Base-by-base conservation (phyloP, 1,140 invertebrate species). In the Cheumatopsyche charites region DNA sequence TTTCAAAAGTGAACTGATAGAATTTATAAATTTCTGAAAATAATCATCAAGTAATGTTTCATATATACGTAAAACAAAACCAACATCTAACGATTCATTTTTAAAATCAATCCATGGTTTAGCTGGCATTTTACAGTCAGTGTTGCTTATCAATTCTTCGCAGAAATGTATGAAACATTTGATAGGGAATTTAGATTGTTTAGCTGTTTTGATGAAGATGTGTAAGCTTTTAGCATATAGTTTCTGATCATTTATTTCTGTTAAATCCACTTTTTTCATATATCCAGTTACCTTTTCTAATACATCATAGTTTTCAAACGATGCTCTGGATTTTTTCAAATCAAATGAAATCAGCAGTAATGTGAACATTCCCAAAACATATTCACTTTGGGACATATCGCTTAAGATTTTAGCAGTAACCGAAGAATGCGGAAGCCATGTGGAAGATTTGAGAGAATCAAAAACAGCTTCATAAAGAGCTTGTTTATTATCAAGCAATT, bases 21-120 rank as follows among this genome's bases (percentile, higher is more conserved):
- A 66, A 13, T 67, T 42, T 23, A 62, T 52, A 69, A 43, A 73
- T 61, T 73, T 69, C 45, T 70, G 62, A n/a, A 65, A 73, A 36
- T 68, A 67, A 17, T 70, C 52, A 58, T 73, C 45, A 19, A 76
- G 49, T 12, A 71, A 43, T n/a, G 68, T 61, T 72, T 76, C 70
- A 72, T 71, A 76, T 17, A 72, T 15, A 47, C 68, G 19, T n/a
- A 67, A 25, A n/a, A 72, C 17, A 25, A 73, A 73, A 47, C 63
- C 12, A n/a, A 17, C 21, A 52, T 47, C 26, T n/a, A 41, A 52
- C 36, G 68, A 41, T 15, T 15, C 43, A 49, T 47, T 29, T 13
- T 19, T 78, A 21, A 83, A 70, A 75, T 83, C 80, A 70, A 80
- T 82, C 83, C 83, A 84, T 15, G 81, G 79, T 68, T 81, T 81